Percentiles rank a stretch among this genome's conserved stretches.
phyloP scores from a whole-genome alignment of 2,113 vertebrate genomes.

The Pantherophis guttatus region DNA sequence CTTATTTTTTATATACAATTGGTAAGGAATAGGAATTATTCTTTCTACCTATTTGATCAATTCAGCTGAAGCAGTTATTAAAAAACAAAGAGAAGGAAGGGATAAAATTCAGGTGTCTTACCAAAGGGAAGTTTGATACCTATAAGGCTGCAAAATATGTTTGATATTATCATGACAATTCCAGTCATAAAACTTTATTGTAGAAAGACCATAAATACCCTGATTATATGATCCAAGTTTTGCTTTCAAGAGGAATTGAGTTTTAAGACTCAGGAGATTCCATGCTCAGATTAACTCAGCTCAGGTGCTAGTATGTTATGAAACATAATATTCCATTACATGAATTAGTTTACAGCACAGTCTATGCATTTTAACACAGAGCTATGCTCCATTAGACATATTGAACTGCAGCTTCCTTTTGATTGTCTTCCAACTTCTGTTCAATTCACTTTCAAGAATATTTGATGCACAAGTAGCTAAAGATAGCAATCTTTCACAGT shows the following conservation, averaged over 20 bases:
- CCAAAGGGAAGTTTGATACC: neutral
- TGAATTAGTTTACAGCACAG: neutral
- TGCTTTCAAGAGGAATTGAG: neutral
- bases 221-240: neutral
- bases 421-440: neutral
- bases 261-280: neutral
- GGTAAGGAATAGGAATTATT: neutral
- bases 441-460: neutral
- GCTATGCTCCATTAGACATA: neutral
- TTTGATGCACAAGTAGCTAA: neutral
- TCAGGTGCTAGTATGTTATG: neutral
- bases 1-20: neutral
- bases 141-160: neutral
- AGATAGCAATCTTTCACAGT: neutral
- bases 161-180: too few relatives aligned
- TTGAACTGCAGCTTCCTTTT: neutral
- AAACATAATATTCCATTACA: neutral
- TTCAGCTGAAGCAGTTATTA: neutral
- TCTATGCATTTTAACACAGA: neutral
- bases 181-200: neutral
- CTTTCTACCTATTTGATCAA: neutral
- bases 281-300: neutral
- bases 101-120: neutral
- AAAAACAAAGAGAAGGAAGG: neutral
- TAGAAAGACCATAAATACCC: neutral